A percentile compares a stretch with the other conserved stretches of the same genome.
phyloP scores from a whole-genome alignment of 2,797 vertebrate species.

The Hylomyscus alleni region DNA sequence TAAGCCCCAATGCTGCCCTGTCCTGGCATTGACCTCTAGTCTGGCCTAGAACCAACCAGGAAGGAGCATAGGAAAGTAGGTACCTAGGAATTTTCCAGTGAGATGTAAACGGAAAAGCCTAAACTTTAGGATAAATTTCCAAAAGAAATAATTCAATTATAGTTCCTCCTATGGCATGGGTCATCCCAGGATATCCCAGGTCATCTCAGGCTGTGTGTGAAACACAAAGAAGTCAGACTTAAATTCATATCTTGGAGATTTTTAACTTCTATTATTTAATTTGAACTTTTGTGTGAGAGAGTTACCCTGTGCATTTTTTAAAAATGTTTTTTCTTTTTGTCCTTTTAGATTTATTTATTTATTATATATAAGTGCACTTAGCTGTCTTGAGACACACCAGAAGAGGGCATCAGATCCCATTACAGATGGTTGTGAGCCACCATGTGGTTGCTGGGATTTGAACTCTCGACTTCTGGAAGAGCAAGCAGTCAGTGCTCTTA shows the following conservation, averaged over 20 bases:
- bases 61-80: neutral
- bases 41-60: neutral
- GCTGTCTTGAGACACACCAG: too few species aligned
- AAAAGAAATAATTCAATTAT: slow-evolving; percentile 38
- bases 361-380: too few species aligned
- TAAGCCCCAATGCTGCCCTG: neutral
- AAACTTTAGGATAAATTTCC: slow-evolving; percentile 53
- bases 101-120: slow-evolving; percentile 21
- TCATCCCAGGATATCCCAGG: neutral
- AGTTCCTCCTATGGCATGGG: neutral
- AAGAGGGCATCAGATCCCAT: too few species aligned
- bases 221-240: neutral
- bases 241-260: neutral
- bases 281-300: slow-evolving; percentile 24
- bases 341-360: too few species aligned
- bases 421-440: too few species aligned
- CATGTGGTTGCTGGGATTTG: too few species aligned
- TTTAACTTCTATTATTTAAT: slow-evolving; percentile 13
- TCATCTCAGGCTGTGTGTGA: neutral
- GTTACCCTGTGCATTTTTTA: neutral
- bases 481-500: too few species aligned
- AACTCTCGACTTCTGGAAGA: too few species aligned
- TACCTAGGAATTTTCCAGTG: slow-evolving; percentile 57
- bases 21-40: neutral
- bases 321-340: too few species aligned